A percentile compares a stretch with the other conserved stretches of the same genome.
Evolutionary conservation across 2,888 invertebrate genomes (phyloP).

Genomic region (Sphaerophoria rueppellii): DNA sequence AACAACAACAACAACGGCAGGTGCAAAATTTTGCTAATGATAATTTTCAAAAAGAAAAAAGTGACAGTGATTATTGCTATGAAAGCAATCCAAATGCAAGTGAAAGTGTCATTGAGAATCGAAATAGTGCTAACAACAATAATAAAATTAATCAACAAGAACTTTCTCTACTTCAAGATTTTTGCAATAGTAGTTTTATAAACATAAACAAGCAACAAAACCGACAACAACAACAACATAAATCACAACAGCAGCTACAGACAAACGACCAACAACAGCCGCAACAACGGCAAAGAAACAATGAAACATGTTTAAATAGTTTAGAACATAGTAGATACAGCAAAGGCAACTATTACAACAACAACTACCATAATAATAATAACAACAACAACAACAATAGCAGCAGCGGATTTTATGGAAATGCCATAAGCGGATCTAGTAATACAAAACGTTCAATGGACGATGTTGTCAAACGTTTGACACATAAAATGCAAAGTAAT

Average conservation of each 20-base stretch:
- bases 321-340: slow-evolving; percentile 66
- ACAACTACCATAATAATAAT: slow-evolving; percentile 9
- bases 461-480: slow-evolving; percentile 93
- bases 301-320: slow-evolving; percentile 48
- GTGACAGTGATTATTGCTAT: slow-evolving; percentile 51
- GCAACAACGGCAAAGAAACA: slow-evolving; percentile 34
- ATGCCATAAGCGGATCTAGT: slow-evolving; percentile 77
- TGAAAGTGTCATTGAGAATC: slow-evolving; percentile 20
- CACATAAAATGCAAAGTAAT: slow-evolving; percentile 92
- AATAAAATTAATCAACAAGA: slow-evolving; percentile 37
- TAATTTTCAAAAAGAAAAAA: slow-evolving; percentile 53
- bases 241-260: slow-evolving; percentile 22
- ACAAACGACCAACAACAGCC: slow-evolving; percentile 41
- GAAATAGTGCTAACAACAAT: slow-evolving; percentile 28
- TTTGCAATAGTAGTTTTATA: slow-evolving; percentile 40
- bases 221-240: slow-evolving; percentile 27
- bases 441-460: slow-evolving; percentile 92
- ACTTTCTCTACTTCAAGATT: slow-evolving; percentile 40
- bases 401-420: slow-evolving; percentile 76
- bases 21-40: slow-evolving; percentile 33
- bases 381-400: slow-evolving; percentile 57
- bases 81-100: slow-evolving; percentile 44
- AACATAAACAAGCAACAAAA: slow-evolving; percentile 25
- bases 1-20: slow-evolving; percentile 1
- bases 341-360: slow-evolving; percentile 61